Evolutionary conservation across 2,888 invertebrate species (phyloP).

Genomic region (Polia nebulosa): DNA sequence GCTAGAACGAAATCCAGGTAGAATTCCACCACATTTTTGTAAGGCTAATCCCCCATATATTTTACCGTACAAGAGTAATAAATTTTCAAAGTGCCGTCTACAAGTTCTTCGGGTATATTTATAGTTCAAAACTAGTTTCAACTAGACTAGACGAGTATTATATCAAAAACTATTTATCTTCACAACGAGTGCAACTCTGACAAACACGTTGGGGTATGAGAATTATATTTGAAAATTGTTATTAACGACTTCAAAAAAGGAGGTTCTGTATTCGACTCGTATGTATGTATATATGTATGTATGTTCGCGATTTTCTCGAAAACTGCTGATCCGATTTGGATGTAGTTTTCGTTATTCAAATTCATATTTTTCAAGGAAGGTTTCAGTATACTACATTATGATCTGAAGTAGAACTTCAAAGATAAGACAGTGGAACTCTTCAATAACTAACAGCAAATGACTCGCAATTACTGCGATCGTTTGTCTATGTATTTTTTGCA

Average conservation of each 20-base stretch:
- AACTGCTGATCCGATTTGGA: too few species aligned
- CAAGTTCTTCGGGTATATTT: slow-evolving; percentile 36
- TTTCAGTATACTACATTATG: too few species aligned
- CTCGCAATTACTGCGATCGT: too few species aligned
- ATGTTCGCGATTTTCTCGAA: too few species aligned
- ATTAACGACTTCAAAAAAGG: too few species aligned
- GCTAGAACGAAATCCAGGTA: slow-evolving; percentile 22
- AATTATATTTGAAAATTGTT: background rate
- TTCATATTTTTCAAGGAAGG: too few species aligned
- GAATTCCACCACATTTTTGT: slow-evolving; percentile 47
- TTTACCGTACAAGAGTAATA: slow-evolving; percentile 50
- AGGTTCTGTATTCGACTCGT: background rate
- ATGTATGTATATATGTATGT: too few species aligned
- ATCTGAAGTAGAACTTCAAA: too few species aligned
- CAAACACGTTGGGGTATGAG: background rate
- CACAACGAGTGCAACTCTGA: slow-evolving; percentile 11
- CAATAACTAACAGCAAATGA: too few species aligned
- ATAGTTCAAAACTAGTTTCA: slow-evolving; percentile 54
- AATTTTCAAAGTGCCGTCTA: slow-evolving; percentile 50
- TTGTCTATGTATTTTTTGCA: too few species aligned
- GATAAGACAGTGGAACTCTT: too few species aligned
- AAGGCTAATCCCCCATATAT: slow-evolving; percentile 48
- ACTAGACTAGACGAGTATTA: slow-evolving; percentile 34
- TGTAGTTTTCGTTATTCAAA: too few species aligned
- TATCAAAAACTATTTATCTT: slow-evolving; percentile 47